These are phyloP conservation scores for Phalacrocorax brasilianus DNA, from an alignment of 2,113 vertebrate species.

Conservation along the genomic window DNA sequence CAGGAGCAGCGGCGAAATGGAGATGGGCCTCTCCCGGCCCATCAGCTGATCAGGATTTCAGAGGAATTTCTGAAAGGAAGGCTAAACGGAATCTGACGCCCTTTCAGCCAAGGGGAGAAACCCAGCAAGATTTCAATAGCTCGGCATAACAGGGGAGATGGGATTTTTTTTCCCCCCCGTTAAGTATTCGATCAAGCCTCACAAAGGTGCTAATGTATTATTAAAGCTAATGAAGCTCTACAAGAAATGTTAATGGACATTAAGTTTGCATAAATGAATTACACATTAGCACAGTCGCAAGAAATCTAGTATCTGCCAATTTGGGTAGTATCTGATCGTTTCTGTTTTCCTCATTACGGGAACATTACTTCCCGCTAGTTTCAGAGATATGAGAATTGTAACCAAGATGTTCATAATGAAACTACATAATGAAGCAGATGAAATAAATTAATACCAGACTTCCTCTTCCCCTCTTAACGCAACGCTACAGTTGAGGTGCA, in stretches of 20 bases:
- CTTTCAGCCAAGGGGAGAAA: background rate
- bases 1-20: accelerated
- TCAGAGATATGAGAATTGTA: conserved; percentile 73
- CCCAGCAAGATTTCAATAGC: background rate
- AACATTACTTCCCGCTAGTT: conserved; percentile 74
- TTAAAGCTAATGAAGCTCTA: conserved; percentile 84
- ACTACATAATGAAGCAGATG: conserved; percentile 73
- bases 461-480: background rate
- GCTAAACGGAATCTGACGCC: background rate
- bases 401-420: conserved; percentile 78
- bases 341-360: conserved; percentile 80
- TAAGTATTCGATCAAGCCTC: conserved; percentile 74
- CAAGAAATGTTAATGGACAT: conserved; percentile 82
- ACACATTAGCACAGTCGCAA: conserved; percentile 78
- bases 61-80: background rate
- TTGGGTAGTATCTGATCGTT: conserved; percentile 77
- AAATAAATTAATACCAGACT: conserved; percentile 66
- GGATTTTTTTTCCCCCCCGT: background rate
- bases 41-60: background rate
- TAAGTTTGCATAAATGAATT: conserved; percentile 86
- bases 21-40: background rate
- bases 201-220: conserved; percentile 81
- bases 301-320: conserved; percentile 78
- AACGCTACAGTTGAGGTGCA: background rate
- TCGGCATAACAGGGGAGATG: background rate